Conservation (phyloP, 2,113 vertebrate genomes). For the Probosciger aterrimus region DNA sequence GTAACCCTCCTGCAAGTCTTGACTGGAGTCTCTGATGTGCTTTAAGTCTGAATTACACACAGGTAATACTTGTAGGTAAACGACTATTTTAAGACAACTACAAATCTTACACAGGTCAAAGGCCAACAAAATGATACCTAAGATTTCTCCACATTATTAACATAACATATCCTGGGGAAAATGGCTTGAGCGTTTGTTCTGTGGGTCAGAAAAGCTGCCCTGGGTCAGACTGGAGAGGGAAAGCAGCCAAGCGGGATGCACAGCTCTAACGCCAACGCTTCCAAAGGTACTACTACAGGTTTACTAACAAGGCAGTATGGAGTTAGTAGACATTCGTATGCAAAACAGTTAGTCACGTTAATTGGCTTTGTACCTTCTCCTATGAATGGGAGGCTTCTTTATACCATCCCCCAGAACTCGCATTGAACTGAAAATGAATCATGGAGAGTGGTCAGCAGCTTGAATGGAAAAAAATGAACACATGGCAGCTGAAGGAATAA, state of each 20-base stretch:
- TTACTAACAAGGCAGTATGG: not conserved
- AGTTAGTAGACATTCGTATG: conserved; percentile 73
- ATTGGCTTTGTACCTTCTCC: conserved; percentile 89
- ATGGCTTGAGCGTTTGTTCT: not conserved
- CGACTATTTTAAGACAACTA: not conserved
- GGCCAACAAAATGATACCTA: not conserved
- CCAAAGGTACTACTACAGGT: not conserved
- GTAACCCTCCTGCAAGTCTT: not conserved
- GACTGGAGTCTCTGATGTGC: not conserved
- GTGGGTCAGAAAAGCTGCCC: not conserved
- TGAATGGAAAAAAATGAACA: conserved; percentile 37
- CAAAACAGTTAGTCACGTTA: conserved; percentile 66
- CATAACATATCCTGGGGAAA: not conserved
- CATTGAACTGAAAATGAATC: conserved; percentile 88
- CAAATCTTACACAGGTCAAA: not conserved
- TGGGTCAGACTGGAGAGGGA: not conserved
- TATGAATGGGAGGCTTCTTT: conserved; percentile 89
- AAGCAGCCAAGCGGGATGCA: not conserved
- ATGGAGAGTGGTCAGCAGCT: conserved; percentile 76
- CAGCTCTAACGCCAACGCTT: not conserved
- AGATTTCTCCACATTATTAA: not conserved
- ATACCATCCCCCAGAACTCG: conserved; percentile 82
- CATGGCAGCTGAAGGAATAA: not conserved
- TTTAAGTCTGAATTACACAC: not conserved
- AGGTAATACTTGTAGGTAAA: not conserved